Base-by-base conservation (phyloP, 2,797 vertebrate genomes). In the Hydrophis major region DNA sequence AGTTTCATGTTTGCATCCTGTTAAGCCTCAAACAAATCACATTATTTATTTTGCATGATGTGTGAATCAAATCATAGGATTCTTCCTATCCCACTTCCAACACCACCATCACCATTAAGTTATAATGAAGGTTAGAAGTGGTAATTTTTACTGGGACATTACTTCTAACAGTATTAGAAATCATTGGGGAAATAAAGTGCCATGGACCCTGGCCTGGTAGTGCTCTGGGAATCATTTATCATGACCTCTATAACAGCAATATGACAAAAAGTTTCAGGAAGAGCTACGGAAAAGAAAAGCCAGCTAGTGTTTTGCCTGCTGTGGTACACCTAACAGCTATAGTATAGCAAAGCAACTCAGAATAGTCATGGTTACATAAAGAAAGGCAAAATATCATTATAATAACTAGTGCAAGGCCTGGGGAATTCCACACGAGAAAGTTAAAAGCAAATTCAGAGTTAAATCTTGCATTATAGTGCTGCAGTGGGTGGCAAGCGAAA, bases 331-430 rank as follows among this genome's bases (percentile, higher is more conserved):
- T 83, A 60, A 88, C 32, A 88, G 86, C 32, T 42, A 66, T 11
- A 18, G 18, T 12, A 87, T 57, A 88, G 32, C 83, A 92, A 69
- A 28, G 32, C 37, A 57, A 42, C 53, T 60, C 20, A 89, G 57
- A 47, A 59, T 22, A 61, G 55, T 89, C 88, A 28, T 59, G 50
- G 14, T 88, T 50, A 69, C 87, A 87, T 16, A 83, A 13, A 57
- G 93, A 93, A 55, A 66, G 93, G 50, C 90, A 94, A 86, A 90
- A 93, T 83, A 93, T 83, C 18, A 95, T 50, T 56, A 60, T 7
- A 27, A 69, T 53, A 92, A 95, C 60, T 22, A 92, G 50, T 0
- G 0, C 86, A 78, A 89, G 50, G 53, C 89, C 55, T 93, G 88
- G 91, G 78, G 59, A 37, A 47, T 78, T 4, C 3, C 22, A 57